These are phyloP conservation scores for human (Homo sapiens) DNA, from an alignment of 2,113 vertebrate species.

Conservation along the genomic window DNA sequence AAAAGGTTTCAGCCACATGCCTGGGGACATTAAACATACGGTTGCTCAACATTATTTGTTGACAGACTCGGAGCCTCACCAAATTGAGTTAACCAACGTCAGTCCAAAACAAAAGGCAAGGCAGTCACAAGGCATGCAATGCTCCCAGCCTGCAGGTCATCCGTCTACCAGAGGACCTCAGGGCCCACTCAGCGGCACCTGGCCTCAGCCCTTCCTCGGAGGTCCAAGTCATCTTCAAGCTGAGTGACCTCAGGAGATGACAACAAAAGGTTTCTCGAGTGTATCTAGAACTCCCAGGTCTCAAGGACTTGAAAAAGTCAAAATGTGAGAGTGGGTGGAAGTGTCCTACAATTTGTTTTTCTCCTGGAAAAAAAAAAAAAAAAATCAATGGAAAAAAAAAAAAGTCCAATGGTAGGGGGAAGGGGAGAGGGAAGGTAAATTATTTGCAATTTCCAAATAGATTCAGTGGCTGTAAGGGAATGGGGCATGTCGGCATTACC, in stretches of 20 bases:
- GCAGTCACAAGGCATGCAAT: constrained; percentile 78
- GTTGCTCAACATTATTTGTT: constrained; percentile 85
- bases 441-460: constrained; percentile 47
- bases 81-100: constrained; percentile 81
- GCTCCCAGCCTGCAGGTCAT: constrained; percentile 66
- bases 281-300: background rate
- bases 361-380: constrained; percentile 78
- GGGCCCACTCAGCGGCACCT: background rate
- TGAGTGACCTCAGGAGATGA: background rate
- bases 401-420: background rate
- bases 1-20: constrained; percentile 87
- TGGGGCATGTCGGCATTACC: constrained; percentile 16
- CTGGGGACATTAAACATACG: constrained; percentile 88
- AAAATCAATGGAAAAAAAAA: constrained; percentile 33
- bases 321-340: background rate
- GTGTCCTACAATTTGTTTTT: constrained; percentile 62
- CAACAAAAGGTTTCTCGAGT: background rate
- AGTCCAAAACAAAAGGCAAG: constrained; percentile 79
- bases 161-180: constrained; percentile 60
- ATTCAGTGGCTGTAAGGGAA: background rate
- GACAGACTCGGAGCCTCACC: constrained; percentile 83
- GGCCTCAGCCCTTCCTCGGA: background rate
- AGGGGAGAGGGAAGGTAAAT: constrained; percentile 1
- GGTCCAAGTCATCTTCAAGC: background rate
- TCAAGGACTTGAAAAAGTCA: constrained; percentile 33